A percentile compares a stretch with the other conserved stretches of the same genome.
Evolutionary conservation across 2,113 vertebrate species (phyloP).

Genomic region (Andinoacara biseriatus): DNA sequence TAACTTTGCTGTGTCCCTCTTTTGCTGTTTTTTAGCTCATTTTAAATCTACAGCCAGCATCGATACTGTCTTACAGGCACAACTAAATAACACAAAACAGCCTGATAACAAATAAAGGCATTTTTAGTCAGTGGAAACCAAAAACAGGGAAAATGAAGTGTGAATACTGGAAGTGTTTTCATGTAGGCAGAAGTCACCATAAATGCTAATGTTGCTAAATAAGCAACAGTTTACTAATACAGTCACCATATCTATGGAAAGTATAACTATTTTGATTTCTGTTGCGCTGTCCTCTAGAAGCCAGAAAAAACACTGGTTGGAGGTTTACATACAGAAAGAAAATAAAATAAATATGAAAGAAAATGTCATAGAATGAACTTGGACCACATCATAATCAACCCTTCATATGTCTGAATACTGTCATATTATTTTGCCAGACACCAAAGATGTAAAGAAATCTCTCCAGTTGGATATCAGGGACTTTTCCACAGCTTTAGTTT

Average conservation of each 20-base stretch:
- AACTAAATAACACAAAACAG: neutral
- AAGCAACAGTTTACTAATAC: neutral
- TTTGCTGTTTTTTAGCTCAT: too few species aligned
- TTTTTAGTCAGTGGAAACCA: neutral
- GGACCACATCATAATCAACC: neutral
- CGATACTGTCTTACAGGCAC: too few species aligned
- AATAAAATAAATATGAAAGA: neutral
- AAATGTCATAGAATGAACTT: neutral
- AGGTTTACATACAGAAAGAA: neutral
- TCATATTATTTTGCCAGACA: neutral
- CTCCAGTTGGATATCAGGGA: neutral
- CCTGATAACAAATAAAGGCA: neutral
- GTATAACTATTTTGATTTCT: neutral
- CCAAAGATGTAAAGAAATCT: conserved; percentile 3
- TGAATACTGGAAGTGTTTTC: neutral
- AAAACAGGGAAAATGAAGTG: neutral
- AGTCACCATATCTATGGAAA: neutral
- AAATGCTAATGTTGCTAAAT: neutral
- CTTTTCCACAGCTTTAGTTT: conserved; percentile 33
- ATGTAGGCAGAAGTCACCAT: neutral
- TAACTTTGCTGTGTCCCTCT: too few species aligned
- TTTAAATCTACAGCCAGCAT: too few species aligned
- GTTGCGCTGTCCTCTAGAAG: neutral
- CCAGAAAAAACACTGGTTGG: neutral
- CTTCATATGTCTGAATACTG: neutral